Conservation (phyloP, 2,888 invertebrate genomes). For the Axea sp. region DNA sequence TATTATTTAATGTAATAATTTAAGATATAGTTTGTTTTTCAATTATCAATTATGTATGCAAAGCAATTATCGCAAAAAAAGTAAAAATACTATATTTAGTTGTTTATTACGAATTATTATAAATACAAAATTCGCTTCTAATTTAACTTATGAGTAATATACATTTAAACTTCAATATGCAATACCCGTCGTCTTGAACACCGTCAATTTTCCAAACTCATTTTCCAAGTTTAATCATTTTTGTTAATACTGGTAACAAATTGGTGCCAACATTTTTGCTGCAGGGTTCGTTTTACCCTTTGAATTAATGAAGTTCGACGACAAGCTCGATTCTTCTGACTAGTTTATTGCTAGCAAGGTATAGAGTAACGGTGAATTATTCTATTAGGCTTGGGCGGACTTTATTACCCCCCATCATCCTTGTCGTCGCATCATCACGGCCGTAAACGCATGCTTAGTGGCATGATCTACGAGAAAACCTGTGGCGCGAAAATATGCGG, state of each 20-base stretch:
- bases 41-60: too few species aligned
- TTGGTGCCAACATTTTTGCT: slow-evolving; percentile 30
- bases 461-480: slow-evolving; percentile 53
- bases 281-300: slow-evolving; percentile 29
- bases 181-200: not conserved
- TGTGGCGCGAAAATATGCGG: slow-evolving; percentile 35
- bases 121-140: too few species aligned
- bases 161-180: too few species aligned
- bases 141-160: too few species aligned
- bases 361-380: slow-evolving; percentile 65
- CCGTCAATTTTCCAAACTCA: slow-evolving; percentile 1
- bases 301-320: slow-evolving; percentile 49
- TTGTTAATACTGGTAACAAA: slow-evolving; percentile 26
- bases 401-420: slow-evolving; percentile 65
- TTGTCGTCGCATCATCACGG: slow-evolving; percentile 63
- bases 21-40: too few species aligned
- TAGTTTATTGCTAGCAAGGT: slow-evolving; percentile 54
- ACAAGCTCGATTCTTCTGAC: slow-evolving; percentile 43
- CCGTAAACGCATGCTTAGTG: slow-evolving; percentile 62
- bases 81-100: too few species aligned
- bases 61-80: too few species aligned
- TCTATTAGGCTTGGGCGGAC: slow-evolving; percentile 64
- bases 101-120: too few species aligned
- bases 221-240: slow-evolving; percentile 26
- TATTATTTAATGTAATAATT: too few species aligned